A percentile compares a stretch with the other conserved stretches of the same genome.
Conservation (phyloP, 2,797 vertebrate genomes). For the Basileuterus tristriatus region DNA sequence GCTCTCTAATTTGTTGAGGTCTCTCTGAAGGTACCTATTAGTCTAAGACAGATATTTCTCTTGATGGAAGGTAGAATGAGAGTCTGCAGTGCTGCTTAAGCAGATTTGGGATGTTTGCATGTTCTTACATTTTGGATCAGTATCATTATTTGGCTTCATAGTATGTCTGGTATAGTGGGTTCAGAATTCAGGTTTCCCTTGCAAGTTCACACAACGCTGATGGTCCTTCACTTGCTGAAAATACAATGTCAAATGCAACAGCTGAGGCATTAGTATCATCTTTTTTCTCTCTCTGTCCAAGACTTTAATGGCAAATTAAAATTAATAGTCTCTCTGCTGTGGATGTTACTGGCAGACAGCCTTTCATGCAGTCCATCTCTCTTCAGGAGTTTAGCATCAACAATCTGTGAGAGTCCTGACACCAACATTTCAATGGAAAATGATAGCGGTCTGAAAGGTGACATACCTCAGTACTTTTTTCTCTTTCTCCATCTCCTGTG, state of each 20-base stretch:
- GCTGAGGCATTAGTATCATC: not conserved
- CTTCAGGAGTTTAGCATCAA: not conserved
- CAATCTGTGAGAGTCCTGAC: not conserved
- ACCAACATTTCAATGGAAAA: not conserved
- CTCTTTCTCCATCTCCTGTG: not conserved
- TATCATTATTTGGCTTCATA: not conserved
- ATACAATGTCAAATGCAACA: not conserved
- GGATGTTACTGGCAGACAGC: not conserved
- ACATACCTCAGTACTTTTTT: not conserved
- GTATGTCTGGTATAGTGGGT: not conserved
- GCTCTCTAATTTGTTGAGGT: not conserved
- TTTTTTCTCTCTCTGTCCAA: not conserved
- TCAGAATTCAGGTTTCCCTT: not conserved
- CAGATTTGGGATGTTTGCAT: not conserved
- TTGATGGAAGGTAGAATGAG: not conserved
- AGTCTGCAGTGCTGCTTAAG: not conserved
- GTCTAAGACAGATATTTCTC: not conserved
- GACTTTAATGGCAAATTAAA: not conserved
- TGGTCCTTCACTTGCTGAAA: not conserved
- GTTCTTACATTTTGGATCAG: not conserved
- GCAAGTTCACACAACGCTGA: not conserved
- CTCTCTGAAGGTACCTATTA: not conserved
- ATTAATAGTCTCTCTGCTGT: not conserved
- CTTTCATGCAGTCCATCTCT: not conserved
- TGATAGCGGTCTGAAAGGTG: not conserved